Percentiles rank a stretch among this genome's conserved stretches.
Conservation (phyloP, 2,888 invertebrate genomes). For the Seira ritae region DNA sequence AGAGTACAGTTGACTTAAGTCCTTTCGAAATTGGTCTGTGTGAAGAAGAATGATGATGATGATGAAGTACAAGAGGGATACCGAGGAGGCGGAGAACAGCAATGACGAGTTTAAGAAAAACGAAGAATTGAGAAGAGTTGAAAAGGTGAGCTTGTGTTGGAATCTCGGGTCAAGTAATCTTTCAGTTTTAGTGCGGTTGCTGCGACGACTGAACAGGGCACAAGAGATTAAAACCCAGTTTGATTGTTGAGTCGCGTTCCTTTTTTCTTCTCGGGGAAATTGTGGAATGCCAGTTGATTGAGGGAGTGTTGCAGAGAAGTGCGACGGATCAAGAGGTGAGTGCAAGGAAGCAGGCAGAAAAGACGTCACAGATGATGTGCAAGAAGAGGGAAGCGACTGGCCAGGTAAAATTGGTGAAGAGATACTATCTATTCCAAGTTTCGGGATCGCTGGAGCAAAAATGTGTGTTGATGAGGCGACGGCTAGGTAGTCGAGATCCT, state of each 20-base stretch:
- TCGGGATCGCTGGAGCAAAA: not conserved
- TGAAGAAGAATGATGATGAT: constrained; percentile 31
- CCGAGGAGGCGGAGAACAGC: constrained; percentile 1
- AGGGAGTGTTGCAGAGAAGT: not conserved
- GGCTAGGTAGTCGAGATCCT: not conserved
- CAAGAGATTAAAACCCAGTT: not conserved
- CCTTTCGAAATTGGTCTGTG: not conserved
- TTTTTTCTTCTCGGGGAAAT: not conserved
- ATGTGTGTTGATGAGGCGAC: not conserved
- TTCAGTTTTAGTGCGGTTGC: not conserved
- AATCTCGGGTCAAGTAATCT: not conserved
- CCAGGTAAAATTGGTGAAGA: not conserved
- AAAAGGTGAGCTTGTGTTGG: not conserved
- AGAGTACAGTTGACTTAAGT: constrained; percentile 9
- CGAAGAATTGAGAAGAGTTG: not conserved
- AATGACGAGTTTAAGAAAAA: not conserved
- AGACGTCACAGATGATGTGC: constrained; percentile 6
- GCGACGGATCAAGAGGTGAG: not conserved
- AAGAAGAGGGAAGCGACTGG: not conserved
- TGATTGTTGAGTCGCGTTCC: constrained; percentile 11
- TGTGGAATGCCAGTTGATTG: not conserved
- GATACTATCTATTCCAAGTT: not conserved
- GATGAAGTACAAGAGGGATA: constrained; percentile 37
- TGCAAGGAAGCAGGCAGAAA: constrained; percentile 1
- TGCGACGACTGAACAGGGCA: not conserved